Evolutionary conservation across 2,888 invertebrate genomes (phyloP).

Genomic region (Agrilus mali): DNA sequence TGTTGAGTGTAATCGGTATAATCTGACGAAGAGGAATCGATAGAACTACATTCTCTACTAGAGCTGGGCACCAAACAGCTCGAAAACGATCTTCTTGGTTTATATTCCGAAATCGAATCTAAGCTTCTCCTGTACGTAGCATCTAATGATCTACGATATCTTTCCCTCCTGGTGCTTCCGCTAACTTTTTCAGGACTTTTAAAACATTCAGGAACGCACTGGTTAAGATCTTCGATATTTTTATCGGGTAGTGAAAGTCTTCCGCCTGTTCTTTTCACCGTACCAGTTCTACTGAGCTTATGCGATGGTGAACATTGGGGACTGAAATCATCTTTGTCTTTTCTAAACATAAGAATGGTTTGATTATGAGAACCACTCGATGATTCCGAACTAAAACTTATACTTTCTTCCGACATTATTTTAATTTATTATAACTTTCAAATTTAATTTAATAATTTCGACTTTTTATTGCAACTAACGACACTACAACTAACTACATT

Average conservation of each 20-base stretch:
- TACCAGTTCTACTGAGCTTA: conserved; percentile 26
- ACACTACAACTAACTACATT: too few relatives aligned
- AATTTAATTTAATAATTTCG: too few relatives aligned
- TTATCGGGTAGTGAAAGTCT: too few relatives aligned
- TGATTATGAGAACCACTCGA: conserved; percentile 25
- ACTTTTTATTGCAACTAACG: too few relatives aligned
- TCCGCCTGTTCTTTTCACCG: conserved; percentile 25
- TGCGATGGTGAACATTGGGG: conserved; percentile 24
- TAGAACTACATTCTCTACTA: conserved; percentile 19
- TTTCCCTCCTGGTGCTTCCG: conserved; percentile 2
- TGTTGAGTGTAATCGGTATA: conserved; percentile 23
- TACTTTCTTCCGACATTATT: conserved; percentile 16
- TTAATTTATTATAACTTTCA: too few relatives aligned
- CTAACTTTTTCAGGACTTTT: too few relatives aligned
- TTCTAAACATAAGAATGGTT: conserved; percentile 21
- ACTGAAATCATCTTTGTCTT: conserved; percentile 24
- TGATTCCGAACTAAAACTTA: conserved; percentile 25
- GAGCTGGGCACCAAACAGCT: conserved; percentile 16
- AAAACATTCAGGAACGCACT: too few relatives aligned
- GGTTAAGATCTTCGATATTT: too few relatives aligned
- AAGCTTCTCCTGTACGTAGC: conserved; percentile 27
- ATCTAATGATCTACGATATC: conserved; percentile 21
- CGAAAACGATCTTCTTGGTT: conserved; percentile 27
- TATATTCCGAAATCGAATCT: conserved; percentile 33
- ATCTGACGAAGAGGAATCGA: conserved; percentile 27